Evolutionary conservation across 2,113 vertebrate genomes (phyloP), one percentile per base, ranked within the genome.

Genomic region (Lonchura striata): DNA sequence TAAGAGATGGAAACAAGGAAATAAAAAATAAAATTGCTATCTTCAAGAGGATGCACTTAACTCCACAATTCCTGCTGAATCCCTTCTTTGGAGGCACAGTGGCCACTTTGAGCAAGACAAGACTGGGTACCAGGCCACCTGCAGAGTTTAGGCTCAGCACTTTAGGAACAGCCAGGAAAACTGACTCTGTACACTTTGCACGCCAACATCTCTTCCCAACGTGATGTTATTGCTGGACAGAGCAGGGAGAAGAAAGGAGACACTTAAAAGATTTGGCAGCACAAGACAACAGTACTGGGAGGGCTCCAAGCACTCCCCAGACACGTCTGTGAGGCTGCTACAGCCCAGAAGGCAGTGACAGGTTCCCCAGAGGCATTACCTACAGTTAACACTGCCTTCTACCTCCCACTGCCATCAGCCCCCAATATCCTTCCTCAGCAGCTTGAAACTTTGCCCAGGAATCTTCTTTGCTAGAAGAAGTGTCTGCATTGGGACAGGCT

Each of bases 181-280:
- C 69, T 33, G 59, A 86, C 59, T 82, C 64, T 61, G 83, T 68
- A 70, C 42, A 72, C 92, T 60, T 20, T 12, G 3, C 47, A 71
- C 46, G 70, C 50, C 92, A 91, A 3, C 84, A 60, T 61, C 80
- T 90, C 70, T 85, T 88, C 95, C 56, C 79, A 91, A 49, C 0
- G 15, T 15, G 52, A n/a, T 82, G 64, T 98, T 98, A 98, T 97
- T 98, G 98, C 98, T 98, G 83, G 88, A 83, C 24, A 78, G 68
- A 82, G 35, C 46, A 70, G 70, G 54, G 81, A 83, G 78, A 72
- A 94, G 44, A 96, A 96, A 95, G 74, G 25, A 96, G n/a, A 94
- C 52, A 53, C 18, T 87, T 75, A 81, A 3, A 60, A 93, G 77
- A 74, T 37, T 56, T 11, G 4, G 69, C 70, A 80, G 57, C 56